Evolutionary conservation across 2,888 invertebrate species (phyloP), one percentile per base, ranked within the genome.

Genomic region (Drosophila peninsularis): DNA sequence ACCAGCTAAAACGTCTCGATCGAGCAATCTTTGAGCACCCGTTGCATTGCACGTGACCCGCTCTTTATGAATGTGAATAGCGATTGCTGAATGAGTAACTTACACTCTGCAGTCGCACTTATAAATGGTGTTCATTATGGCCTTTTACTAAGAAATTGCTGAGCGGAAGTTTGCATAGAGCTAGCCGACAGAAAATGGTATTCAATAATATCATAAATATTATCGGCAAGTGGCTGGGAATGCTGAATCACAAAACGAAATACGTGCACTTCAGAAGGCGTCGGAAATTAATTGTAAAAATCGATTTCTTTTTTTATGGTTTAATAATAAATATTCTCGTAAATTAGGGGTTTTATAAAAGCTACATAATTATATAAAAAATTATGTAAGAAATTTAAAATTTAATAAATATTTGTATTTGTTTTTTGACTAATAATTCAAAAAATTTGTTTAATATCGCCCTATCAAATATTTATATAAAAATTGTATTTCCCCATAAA

Each of bases 121-220:
- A 70, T 61, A 42, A 62, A 44, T 27, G 41, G 37, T n/a, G 32
- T 64, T 68, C 36, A 63, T 60, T 55, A 39, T 58, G n/a, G 34
- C 5, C 2, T 7, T 36, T 50, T 39, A 36, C 17, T 19, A 13
- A 3, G 30, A 27, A 63, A 21, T 67, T 66, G 36, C 55, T 39
- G 6, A 34, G 30, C 68, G 68, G 60, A 73, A 68, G 65, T 82
- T 82, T 65, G 66, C 24, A 44, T 37, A 24, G 7, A 52, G 19
- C 44, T 17, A 10, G 21, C 11, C 17, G 11, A n/a, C 34, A 11
- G 27, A 47, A 47, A 30, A 17, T 17, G 3, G 3, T 30, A 21
- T 42, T n/a, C 27, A 45, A 58, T 30, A 36, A 36, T 44, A 45
- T 62, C 30, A 45, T 56, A 45, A 52, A 56, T 30, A 36, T 62